A percentile compares a stretch with the other conserved stretches of the same genome.
Evolutionary conservation across 2,888 invertebrate species (phyloP).

Genomic region (Clitarchus hookeri): DNA sequence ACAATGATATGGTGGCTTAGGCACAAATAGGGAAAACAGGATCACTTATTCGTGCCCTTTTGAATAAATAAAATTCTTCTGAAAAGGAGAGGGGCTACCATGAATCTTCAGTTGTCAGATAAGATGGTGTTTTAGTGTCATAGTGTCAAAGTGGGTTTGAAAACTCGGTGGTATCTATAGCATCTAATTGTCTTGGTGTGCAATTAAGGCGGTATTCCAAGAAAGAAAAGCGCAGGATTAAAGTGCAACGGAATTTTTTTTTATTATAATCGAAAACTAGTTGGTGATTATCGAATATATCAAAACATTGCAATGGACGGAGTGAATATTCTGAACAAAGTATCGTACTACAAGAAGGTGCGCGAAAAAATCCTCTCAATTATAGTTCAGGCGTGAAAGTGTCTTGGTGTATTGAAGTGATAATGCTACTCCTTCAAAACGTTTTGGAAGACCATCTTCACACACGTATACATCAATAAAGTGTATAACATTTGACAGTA

Average conservation of each 20-base stretch:
- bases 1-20: background rate
- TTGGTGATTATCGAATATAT: background rate
- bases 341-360: background rate
- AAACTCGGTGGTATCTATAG: constrained; percentile 15
- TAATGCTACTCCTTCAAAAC: constrained; percentile 5
- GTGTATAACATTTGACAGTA: background rate
- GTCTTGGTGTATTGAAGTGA: background rate
- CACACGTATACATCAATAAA: background rate
- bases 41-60: constrained; percentile 8
- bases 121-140: constrained; percentile 11
- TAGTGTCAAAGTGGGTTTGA: constrained; percentile 1
- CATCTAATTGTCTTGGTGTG: background rate
- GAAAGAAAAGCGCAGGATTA: background rate
- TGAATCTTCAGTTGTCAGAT: background rate
- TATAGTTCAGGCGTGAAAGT: background rate
- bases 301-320: constrained; percentile 19
- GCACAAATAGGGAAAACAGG: background rate
- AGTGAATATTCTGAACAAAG: background rate
- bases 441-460: background rate
- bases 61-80: background rate
- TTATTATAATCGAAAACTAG: background rate
- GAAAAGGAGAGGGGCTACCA: background rate
- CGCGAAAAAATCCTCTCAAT: background rate
- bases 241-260: background rate
- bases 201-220: background rate